Evolutionary conservation across 35 echinoderm and acorn worm species (phyloP).

Genomic region (Holothuria glaberrima): DNA sequence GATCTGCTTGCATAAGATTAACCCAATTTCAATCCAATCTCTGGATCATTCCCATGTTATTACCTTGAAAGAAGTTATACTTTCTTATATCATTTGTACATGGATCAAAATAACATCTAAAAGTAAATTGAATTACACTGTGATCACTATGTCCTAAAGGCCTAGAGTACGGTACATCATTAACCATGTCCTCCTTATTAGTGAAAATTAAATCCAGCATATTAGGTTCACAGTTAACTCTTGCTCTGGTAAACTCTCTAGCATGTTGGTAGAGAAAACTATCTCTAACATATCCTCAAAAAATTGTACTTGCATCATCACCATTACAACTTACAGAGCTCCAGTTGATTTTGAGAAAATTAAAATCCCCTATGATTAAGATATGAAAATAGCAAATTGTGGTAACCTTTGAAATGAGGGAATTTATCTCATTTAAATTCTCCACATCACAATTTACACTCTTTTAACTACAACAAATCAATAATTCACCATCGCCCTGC

Average conservation of each 20-base stretch:
- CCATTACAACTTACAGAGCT: not conserved
- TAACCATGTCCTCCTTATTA: slow-evolving; percentile 23
- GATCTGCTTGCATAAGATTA: slow-evolving; percentile 17
- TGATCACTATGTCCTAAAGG: slow-evolving; percentile 28
- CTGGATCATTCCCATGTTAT: slow-evolving; percentile 43
- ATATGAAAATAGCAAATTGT: too few species aligned
- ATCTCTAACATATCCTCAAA: not conserved
- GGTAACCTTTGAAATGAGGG: too few species aligned
- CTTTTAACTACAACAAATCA: too few species aligned
- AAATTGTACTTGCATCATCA: not conserved
- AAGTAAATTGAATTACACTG: slow-evolving; percentile 34
- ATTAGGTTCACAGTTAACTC: not conserved
- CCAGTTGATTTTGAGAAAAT: not conserved
- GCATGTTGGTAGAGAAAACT: not conserved
- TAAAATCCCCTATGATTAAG: too few species aligned
- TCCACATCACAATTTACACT: too few species aligned
- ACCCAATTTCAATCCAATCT: slow-evolving; percentile 31
- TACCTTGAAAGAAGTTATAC: slow-evolving; percentile 41
- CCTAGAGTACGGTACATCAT: slow-evolving; percentile 2
- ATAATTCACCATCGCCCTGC: too few species aligned
- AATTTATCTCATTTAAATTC: too few species aligned
- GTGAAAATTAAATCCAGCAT: slow-evolving; percentile 44
- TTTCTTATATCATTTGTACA: not conserved
- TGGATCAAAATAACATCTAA: slow-evolving; percentile 37
- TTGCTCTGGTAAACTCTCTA: not conserved